These are phyloP conservation scores for Ceuthmochares aereus DNA, from an alignment of 2,113 vertebrate genomes.

Conservation along the genomic window DNA sequence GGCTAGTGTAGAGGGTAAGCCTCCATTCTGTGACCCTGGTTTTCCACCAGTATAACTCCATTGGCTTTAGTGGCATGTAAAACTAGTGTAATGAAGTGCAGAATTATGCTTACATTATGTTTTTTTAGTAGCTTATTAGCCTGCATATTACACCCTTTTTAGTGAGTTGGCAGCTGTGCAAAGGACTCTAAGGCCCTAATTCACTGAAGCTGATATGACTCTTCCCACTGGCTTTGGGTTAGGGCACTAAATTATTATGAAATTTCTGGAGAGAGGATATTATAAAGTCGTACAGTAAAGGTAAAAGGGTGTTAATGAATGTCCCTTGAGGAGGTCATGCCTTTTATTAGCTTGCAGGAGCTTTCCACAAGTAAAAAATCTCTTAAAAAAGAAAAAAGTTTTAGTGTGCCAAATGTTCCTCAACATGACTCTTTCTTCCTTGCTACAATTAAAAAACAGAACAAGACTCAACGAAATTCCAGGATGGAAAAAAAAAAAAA, in stretches of 20 bases:
- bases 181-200: neutral
- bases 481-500: neutral
- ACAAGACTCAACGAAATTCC: neutral
- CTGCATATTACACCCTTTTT: conserved; percentile 29
- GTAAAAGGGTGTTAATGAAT: conserved; percentile 5
- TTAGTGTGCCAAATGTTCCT: neutral
- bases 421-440: neutral
- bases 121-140: conserved; percentile 55
- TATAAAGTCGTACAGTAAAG: conserved; percentile 5
- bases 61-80: neutral
- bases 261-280: neutral
- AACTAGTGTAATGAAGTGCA: conserved; percentile 1
- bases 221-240: conserved; percentile 20
- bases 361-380: neutral
- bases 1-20: neutral
- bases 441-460: neutral
- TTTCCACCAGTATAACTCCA: neutral
- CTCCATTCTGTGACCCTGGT: neutral
- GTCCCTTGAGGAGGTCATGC: neutral
- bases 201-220: conserved; percentile 13
- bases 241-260: conserved; percentile 19
- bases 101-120: neutral
- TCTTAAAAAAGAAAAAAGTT: neutral
- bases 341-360: conserved; percentile 13
- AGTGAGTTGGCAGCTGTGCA: conserved; percentile 48